Evolutionary conservation across 2,888 invertebrate genomes (phyloP).

Genomic region (Neuroscelio doddi): DNA sequence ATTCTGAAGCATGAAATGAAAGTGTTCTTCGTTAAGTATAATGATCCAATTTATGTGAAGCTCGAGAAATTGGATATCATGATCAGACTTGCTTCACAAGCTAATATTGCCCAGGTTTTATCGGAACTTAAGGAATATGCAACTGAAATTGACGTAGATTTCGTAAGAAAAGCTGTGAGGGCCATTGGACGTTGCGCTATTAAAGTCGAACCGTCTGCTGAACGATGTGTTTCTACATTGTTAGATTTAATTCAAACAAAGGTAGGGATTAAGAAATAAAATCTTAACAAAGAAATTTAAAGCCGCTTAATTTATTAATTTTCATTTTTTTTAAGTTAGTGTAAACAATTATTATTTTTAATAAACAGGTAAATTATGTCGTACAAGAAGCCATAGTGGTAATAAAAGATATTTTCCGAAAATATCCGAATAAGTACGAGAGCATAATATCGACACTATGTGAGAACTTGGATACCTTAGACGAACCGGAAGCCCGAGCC

Average conservation of each 20-base stretch:
- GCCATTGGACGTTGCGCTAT: constrained; percentile 99
- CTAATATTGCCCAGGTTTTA: constrained; percentile 97
- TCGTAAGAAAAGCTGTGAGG: constrained; percentile 98
- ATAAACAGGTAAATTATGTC: constrained; percentile 89
- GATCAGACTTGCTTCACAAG: constrained; percentile 98
- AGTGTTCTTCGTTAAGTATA: constrained; percentile 99
- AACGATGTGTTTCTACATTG: constrained; percentile 97
- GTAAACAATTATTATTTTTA: neutral
- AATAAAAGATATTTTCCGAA: constrained; percentile 97
- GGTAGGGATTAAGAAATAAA: constrained; percentile 71
- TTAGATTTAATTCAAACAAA: constrained; percentile 99
- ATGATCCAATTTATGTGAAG: constrained; percentile 99
- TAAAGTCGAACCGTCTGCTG: constrained; percentile 97
- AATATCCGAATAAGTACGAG: constrained; percentile 99
- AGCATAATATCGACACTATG: constrained; percentile 99
- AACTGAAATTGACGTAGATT: constrained; percentile 99
- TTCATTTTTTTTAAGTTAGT: too few relatives aligned
- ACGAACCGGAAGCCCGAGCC: constrained; percentile 98
- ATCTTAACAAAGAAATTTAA: neutral
- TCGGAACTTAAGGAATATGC: constrained; percentile 99
- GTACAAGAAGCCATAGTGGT: constrained; percentile 99
- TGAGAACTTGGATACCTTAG: constrained; percentile 98
- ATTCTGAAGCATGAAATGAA: constrained; percentile 99
- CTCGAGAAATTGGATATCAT: constrained; percentile 99
- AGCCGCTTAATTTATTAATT: neutral